Percentiles rank a stretch among this genome's conserved stretches.
Evolutionary conservation across 2,113 vertebrate genomes (phyloP).

Genomic region (Coptodon bakossiorum): DNA sequence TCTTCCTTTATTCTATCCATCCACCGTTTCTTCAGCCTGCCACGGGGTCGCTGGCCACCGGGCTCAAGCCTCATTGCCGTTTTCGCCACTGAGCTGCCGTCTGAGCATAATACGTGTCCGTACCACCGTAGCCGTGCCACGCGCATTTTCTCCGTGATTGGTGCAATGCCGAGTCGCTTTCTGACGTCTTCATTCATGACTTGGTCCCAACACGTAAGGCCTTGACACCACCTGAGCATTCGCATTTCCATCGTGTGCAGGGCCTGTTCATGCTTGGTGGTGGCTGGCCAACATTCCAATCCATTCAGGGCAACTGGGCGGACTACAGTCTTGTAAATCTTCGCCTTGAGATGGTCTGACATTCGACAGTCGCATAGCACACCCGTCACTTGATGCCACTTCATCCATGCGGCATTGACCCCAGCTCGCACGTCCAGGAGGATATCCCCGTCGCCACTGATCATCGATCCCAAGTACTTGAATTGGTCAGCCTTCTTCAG

Average conservation of each 20-base stretch:
- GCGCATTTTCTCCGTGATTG: neutral
- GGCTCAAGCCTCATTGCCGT: neutral
- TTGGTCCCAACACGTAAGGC: neutral
- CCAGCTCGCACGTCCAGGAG: neutral
- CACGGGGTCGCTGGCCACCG: neutral
- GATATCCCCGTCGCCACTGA: neutral
- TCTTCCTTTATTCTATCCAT: neutral
- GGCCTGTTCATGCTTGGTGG: too few species aligned
- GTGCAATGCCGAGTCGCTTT: neutral
- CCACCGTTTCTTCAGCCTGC: neutral
- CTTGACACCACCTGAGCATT: neutral
- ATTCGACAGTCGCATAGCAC: neutral
- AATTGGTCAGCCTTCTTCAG: neutral
- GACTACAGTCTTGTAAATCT: neutral
- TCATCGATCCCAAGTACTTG: neutral
- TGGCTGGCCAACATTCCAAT: neutral
- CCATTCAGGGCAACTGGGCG: neutral
- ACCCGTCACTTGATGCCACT: neutral
- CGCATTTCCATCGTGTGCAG: too few species aligned
- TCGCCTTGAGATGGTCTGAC: neutral
- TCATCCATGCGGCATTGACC: neutral
- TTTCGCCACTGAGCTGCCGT: neutral
- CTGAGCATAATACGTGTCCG: neutral
- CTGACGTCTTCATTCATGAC: neutral
- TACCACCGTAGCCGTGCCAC: neutral